phyloP scores from a whole-genome alignment of 2,113 vertebrate species.

The Apeltes quadracus region DNA sequence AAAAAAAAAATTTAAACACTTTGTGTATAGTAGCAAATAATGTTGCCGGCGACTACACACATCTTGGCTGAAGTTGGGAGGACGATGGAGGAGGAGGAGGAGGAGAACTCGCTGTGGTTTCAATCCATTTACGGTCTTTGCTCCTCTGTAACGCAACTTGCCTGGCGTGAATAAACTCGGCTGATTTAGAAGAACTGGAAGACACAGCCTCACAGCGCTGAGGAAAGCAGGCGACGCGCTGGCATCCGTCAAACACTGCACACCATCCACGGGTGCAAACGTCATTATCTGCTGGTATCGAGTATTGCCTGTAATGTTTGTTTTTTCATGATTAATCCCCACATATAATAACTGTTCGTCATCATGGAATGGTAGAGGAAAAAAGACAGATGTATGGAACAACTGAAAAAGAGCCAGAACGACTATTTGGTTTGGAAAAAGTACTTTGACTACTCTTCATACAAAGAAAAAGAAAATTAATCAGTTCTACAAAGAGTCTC shows the following conservation, averaged over 20 bases:
- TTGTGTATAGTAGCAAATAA: constrained; percentile 18
- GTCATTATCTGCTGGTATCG: not conserved
- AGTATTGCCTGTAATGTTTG: not conserved
- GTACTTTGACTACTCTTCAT: not conserved
- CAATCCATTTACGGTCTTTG: constrained; percentile 67
- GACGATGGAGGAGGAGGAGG: constrained; percentile 14
- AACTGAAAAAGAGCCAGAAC: not conserved
- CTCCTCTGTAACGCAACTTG: constrained; percentile 34
- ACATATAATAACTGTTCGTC: not conserved
- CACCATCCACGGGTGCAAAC: not conserved
- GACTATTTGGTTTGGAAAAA: not conserved
- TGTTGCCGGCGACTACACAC: constrained; percentile 32
- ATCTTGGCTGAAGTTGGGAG: constrained; percentile 20
- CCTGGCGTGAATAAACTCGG: constrained; percentile 35
- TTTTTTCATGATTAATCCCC: not conserved
- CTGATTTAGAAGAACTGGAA: constrained; percentile 46
- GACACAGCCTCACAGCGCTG: constrained; percentile 23
- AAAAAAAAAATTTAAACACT: not conserved
- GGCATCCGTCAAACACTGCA: constrained; percentile 38
- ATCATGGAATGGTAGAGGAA: not conserved
- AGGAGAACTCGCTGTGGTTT: constrained; percentile 20
- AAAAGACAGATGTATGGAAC: not conserved
- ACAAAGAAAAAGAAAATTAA: not conserved
- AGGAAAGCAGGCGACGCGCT: constrained; percentile 20
- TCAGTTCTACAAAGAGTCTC: not conserved